Evolutionary conservation across 92 coral and sea anemone species (phyloP).

Genomic region (Zoanthus sansibaricus): DNA sequence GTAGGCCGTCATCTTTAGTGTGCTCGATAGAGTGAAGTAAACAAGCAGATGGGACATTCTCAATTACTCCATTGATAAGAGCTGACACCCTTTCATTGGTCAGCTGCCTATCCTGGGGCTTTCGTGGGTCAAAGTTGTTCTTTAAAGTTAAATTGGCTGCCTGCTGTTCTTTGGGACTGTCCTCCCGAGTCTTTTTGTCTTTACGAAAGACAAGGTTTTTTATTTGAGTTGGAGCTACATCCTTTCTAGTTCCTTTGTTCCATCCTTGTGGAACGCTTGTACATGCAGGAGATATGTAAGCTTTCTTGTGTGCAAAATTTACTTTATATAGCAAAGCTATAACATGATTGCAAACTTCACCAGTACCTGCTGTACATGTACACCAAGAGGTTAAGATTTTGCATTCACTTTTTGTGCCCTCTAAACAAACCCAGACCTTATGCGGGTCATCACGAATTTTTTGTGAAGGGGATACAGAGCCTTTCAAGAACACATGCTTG

Average conservation of each 20-base stretch:
- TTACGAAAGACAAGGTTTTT: constrained; percentile 66
- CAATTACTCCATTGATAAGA: constrained; percentile 38
- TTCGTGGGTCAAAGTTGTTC: constrained; percentile 73
- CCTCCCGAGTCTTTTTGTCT: constrained; percentile 68
- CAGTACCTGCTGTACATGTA: constrained; percentile 78
- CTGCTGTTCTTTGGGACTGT: constrained; percentile 40
- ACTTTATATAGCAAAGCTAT: constrained; percentile 64
- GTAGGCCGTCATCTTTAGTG: constrained; percentile 64
- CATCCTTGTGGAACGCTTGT: constrained; percentile 79
- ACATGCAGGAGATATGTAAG: constrained; percentile 70
- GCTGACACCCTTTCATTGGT: constrained; percentile 68
- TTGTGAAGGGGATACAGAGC: constrained; percentile 66
- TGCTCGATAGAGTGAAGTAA: constrained; percentile 63
- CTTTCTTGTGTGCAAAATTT: constrained; percentile 69
- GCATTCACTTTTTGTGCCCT: constrained; percentile 48
- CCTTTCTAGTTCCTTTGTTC: constrained; percentile 72
- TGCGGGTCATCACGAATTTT: constrained; percentile 67
- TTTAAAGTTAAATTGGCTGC: constrained; percentile 34
- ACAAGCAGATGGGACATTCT: constrained; percentile 59
- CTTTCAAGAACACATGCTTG: constrained; percentile 36
- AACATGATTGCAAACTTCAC: constrained; percentile 74
- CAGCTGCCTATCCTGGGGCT: constrained; percentile 63
- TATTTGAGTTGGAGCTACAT: constrained; percentile 57
- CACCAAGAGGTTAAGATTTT: constrained; percentile 78
- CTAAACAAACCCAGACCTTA: constrained; percentile 66